Evolutionary conservation across 2,888 invertebrate genomes (phyloP), one percentile per base, ranked within the genome.

Genomic region (Heliconius cydno): DNA sequence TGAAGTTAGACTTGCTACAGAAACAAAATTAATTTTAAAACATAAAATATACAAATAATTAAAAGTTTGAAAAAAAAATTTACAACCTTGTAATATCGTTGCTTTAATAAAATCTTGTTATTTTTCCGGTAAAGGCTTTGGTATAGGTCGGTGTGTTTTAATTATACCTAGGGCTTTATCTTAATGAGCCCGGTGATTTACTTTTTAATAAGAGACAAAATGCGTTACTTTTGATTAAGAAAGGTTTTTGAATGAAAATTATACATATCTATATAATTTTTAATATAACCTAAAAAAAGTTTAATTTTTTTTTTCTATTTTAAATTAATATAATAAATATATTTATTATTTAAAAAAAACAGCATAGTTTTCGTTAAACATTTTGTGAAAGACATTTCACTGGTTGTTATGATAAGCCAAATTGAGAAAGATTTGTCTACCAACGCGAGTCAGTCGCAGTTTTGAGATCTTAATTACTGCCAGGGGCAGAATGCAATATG

Each of bases 391-490:
- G 74, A 68, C n/a, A 79, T 79, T 79, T 75, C 67, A 79, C 30
- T 70, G 30, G 25, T 60, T 75, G 68, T 78, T 78, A 78, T 78
- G 73, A 76, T 74, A 81, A 81, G 80, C 70, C 60, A 79, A 81
- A 82, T 79, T 85, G 87, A 87, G 88, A 86, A 86, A 86, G 86
- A 89, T 91, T 89, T 88, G 87, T 88, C 87, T 87, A 88, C 87
- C 86, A 87, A 87, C 88, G 90, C 89, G 90, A 90, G 88, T 90
- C 88, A 87, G 89, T 89, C 87, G 90, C 91, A 91, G 86, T 91
- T 92, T 90, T 90, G 91, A 90, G 91, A 91, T 90, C 92, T 92
- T 94, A 94, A 94, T 94, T 93, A 92, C 88, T 86, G 92, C 94
- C 90, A 84, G 86, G 86, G 91, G 93, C 89, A 90, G 87, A 89